Evolutionary conservation across 2,888 invertebrate genomes (phyloP).

Genomic region (Phengaris alcon): DNA sequence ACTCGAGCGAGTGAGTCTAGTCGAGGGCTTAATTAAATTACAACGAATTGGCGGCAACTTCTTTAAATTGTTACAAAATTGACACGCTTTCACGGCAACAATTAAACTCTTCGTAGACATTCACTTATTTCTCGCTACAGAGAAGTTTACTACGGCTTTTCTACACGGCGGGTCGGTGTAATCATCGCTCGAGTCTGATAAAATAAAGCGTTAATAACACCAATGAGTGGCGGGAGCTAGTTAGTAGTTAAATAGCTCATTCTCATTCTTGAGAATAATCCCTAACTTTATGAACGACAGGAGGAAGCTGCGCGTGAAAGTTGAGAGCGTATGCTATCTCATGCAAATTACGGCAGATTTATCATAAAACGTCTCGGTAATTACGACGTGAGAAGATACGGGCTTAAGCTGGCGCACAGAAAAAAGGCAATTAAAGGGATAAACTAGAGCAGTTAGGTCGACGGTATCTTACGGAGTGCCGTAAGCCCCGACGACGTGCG

Average conservation of each 20-base stretch:
- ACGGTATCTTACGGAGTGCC: slow-evolving; percentile 56
- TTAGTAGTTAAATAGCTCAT: slow-evolving; percentile 76
- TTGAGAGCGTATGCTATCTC: slow-evolving; percentile 80
- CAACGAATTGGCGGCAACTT: slow-evolving; percentile 4
- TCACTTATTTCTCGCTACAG: neutral
- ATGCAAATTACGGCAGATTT: slow-evolving; percentile 79
- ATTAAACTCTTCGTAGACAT: slow-evolving; percentile 24
- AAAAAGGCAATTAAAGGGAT: slow-evolving; percentile 79
- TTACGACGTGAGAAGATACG: slow-evolving; percentile 79
- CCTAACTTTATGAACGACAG: slow-evolving; percentile 77
- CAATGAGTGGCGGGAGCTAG: slow-evolving; percentile 65
- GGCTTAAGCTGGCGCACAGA: slow-evolving; percentile 72
- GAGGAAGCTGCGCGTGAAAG: slow-evolving; percentile 76
- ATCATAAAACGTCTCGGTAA: slow-evolving; percentile 79
- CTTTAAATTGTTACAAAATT: slow-evolving; percentile 18
- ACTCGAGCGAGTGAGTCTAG: slow-evolving; percentile 22
- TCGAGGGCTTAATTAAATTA: slow-evolving; percentile 6
- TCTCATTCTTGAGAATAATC: slow-evolving; percentile 76
- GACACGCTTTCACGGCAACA: neutral
- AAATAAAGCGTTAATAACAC: slow-evolving; percentile 40
- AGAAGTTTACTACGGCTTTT: neutral
- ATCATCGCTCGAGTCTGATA: slow-evolving; percentile 22
- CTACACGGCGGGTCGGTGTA: neutral
- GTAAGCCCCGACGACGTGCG: slow-evolving; percentile 38
- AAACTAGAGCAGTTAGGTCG: slow-evolving; percentile 73